Evolutionary conservation across 2,113 vertebrate genomes (phyloP), one percentile per base, ranked within the genome.

Genomic region (Pseudopodoces humilis): DNA sequence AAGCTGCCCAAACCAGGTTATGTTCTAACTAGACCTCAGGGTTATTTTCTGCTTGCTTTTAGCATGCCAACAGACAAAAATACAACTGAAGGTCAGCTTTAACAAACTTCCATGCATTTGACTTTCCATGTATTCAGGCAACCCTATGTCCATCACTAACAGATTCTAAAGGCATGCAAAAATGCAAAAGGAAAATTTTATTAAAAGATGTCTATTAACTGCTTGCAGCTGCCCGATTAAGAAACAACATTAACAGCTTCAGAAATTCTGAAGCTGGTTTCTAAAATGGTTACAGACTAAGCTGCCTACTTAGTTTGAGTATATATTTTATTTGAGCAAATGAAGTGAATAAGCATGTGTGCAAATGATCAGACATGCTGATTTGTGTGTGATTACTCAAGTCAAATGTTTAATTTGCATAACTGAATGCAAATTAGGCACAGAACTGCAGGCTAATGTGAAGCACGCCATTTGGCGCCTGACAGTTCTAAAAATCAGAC

Each of bases 361-460:
- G 95, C 90, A 94, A 94, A 94, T 93, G 88, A 94, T 96, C 92
- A 94, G 94, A 93, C 92, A 81, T 75, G 86, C 88, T 95, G 88
- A 94, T 96, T 96, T 93, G 95, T 93, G 90, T 96, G 93, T 92
- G 90, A 97, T 96, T 96, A 96, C 94, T 90, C 60, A 93, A 95
- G 92, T 96, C 79, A 95, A 96, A 94, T 82, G 79, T 94, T 92
- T 94, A 95, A 93, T 94, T 96, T 92, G 92, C 97, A 96, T 96
- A 96, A 94, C 94, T 86, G 86, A 77, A 96, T 96, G 94, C 88
- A 97, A 95, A 97, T 97, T 86, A 94, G 89, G 94, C 83, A 79
- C 93, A 97, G 92, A 95, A 94, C 82, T 94, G 85, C 86, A 92
- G 84, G 92, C 62, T 95, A 82, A 92, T 92, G 76, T 92, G 95